These are phyloP conservation scores for Gymnothorax javanicus DNA, from an alignment of 2,797 vertebrate species.

Conservation along the genomic window DNA sequence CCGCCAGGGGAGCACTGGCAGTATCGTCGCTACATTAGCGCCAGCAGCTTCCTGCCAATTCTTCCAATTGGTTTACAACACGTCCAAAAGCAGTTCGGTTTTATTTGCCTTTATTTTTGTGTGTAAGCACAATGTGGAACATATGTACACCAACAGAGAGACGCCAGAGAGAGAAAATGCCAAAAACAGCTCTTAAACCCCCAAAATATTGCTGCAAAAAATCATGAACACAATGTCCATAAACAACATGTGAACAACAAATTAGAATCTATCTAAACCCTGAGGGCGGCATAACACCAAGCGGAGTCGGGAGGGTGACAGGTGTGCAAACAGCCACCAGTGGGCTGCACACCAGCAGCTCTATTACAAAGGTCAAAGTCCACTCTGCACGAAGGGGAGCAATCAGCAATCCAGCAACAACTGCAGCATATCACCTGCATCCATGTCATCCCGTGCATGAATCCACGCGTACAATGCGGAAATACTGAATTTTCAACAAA, in stretches of 20 bases:
- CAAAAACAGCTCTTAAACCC: background rate
- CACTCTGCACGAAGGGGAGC: conserved; percentile 43
- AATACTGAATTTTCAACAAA: background rate
- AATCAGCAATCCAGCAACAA: conserved; percentile 42
- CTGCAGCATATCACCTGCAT: background rate
- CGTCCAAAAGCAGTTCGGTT: background rate
- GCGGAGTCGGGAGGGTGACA: conserved; percentile 36
- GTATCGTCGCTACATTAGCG: background rate
- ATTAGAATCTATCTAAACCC: background rate
- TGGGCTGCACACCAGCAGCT: conserved; percentile 60
- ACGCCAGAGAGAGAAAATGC: background rate
- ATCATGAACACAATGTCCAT: background rate
- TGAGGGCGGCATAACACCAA: background rate
- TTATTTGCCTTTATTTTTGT: conserved; percentile 2
- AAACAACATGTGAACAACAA: background rate
- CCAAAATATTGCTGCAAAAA: background rate
- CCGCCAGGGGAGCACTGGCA: background rate
- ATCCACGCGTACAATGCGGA: background rate
- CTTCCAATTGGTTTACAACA: background rate
- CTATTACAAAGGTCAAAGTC: conserved; percentile 65
- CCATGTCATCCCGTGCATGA: background rate
- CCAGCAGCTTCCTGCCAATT: conserved; percentile 9
- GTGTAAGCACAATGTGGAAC: background rate
- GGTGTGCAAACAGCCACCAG: conserved; percentile 71
- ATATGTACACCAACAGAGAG: background rate